Base-by-base conservation (phyloP, 2,797 vertebrate genomes). In the Oryzias sinensis region DNA sequence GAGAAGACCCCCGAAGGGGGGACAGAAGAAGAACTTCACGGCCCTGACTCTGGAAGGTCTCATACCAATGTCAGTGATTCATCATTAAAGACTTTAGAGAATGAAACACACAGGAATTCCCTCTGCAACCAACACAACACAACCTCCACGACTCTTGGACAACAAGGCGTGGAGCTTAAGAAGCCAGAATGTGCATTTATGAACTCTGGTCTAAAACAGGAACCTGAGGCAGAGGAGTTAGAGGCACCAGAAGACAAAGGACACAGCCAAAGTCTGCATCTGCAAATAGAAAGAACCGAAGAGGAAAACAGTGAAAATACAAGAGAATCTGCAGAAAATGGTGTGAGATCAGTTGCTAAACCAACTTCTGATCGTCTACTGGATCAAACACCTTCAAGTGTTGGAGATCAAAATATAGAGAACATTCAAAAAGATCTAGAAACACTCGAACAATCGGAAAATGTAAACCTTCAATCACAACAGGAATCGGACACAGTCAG, bases 341-440 rank as follows among this genome's bases (percentile, higher is more conserved):
- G 2, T 37, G 46, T 52, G 14, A 29, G 17, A 46, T 1, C 14
- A 54, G 1, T 15, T 50, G 7, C 9, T 25, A 40, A 41, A 14
- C 24, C 14, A 46, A 9, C 42, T 2, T 40, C 8, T 53, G 29
- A 62, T 25, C 40, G 1, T 17, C 20, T 29, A 20, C 48, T 20
- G n/a, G 29, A 49, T n/a, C 40, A 18, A 20, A 49, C 13, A 1
- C 41, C 33, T 6, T 2, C 8, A 16, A 14, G 14, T 42, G 37
- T 14, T 14, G 25, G 4, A 42, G 29, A 47, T 4, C 3, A 0
- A 49, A 18, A 11, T 14, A 0, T 17, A 44, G 14, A 4, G 5
- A 14, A n/a, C 50, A 43, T 7, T 27, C 62, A 45, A 61, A 29
- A 18, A 48, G 27, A 25, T 7, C 17, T 29, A 50, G 33, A 48